These are phyloP conservation scores for Sinopyrophorus schimmeli DNA, from an alignment of 2,888 invertebrate genomes.

Conservation along the genomic window DNA sequence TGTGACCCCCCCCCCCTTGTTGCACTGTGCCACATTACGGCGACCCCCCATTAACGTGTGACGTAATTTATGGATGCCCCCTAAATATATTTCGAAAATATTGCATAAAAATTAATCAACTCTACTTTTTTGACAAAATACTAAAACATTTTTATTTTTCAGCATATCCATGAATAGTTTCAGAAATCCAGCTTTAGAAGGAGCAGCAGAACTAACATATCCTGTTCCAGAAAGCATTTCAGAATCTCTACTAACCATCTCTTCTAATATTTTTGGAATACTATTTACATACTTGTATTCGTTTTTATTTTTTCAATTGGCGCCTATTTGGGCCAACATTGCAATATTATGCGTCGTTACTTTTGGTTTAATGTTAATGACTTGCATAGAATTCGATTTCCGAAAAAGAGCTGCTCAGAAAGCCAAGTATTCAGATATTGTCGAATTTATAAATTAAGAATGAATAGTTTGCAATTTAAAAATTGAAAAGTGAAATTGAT, in stretches of 20 bases:
- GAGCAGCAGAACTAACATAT: conserved; percentile 95
- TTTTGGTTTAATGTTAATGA: neutral
- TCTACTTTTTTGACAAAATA: too few species aligned
- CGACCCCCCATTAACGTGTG: too few species aligned
- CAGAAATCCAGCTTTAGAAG: conserved; percentile 95
- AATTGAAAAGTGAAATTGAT: too few species aligned
- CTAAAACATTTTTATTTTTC: too few species aligned
- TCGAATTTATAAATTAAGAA: too few species aligned
- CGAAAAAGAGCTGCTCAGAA: neutral
- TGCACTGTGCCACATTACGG: too few species aligned
- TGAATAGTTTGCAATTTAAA: too few species aligned
- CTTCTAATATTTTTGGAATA: conserved; percentile 82
- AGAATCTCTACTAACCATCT: conserved; percentile 91
- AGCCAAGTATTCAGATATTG: too few species aligned
- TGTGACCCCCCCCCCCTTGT: too few species aligned
- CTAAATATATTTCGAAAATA: too few species aligned
- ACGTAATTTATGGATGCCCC: too few species aligned
- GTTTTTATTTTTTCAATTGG: conserved; percentile 64
- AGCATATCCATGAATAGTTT: conserved; percentile 99
- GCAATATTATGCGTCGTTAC: conserved; percentile 2
- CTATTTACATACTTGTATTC: conserved; percentile 77
- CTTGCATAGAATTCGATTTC: neutral
- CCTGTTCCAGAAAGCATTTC: conserved; percentile 98
- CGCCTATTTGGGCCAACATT: conserved; percentile 59
- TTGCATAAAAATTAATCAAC: too few species aligned